A percentile compares a stretch with the other conserved stretches of the same genome.
Evolutionary conservation across 2,888 invertebrate species (phyloP).

Genomic region (Dorcus hopei): DNA sequence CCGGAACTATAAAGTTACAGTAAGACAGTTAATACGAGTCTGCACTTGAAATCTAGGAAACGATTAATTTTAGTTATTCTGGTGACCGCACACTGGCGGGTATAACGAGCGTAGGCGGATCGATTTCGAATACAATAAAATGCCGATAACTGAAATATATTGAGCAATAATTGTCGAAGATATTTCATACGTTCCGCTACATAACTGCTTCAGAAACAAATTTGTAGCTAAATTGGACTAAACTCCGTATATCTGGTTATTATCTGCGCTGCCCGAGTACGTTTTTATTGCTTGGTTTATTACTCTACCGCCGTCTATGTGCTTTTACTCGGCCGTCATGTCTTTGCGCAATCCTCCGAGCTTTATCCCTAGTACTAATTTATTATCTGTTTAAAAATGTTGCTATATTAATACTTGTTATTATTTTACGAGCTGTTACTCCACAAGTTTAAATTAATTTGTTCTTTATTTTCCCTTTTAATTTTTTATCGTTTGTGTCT

Average conservation of each 20-base stretch:
- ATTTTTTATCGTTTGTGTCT: too few relatives aligned
- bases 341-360: background rate
- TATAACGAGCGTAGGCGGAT: background rate
- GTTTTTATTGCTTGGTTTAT: constrained; percentile 24
- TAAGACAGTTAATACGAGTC: background rate
- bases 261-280: constrained; percentile 20
- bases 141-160: constrained; percentile 26
- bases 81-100: background rate
- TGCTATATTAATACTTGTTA: too few relatives aligned
- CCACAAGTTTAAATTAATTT: too few relatives aligned
- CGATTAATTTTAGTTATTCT: background rate
- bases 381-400: background rate
- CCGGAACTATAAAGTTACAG: background rate
- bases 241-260: constrained; percentile 24
- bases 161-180: constrained; percentile 27
- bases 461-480: too few relatives aligned
- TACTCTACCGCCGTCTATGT: constrained; percentile 16
- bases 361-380: background rate
- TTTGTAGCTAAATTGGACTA: constrained; percentile 26
- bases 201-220: constrained; percentile 23
- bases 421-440: too few relatives aligned
- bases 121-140: constrained; percentile 20
- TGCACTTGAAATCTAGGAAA: constrained; percentile 1
- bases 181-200: constrained; percentile 22
- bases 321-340: constrained; percentile 6